Evolutionary conservation across 1,140 invertebrate species (phyloP).

Genomic region (Holcopasites calliopsidis): DNA sequence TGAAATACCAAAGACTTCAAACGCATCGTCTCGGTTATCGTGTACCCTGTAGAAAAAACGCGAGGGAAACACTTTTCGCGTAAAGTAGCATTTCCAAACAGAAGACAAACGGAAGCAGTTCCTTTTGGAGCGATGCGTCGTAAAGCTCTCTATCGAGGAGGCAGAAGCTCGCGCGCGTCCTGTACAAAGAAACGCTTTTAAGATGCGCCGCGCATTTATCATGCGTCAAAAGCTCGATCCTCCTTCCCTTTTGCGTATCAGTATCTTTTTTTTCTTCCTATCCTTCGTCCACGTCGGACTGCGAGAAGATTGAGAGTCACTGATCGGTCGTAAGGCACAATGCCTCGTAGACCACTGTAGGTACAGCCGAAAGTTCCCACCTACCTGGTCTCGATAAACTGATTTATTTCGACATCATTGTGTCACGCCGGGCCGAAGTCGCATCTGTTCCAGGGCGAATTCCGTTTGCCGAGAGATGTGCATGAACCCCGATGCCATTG

Average conservation of each 20-base stretch:
- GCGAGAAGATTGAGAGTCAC: constrained; percentile 36
- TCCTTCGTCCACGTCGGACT: not conserved
- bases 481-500: constrained; percentile 10
- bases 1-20: no score
- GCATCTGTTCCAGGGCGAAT: constrained; percentile 74
- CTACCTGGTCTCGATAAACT: constrained; percentile 77
- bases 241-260: no score
- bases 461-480: constrained; percentile 48
- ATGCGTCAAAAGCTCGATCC: constrained; percentile 2
- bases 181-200: not conserved
- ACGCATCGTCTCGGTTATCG: not conserved
- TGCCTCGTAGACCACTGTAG: constrained; percentile 27
- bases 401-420: constrained; percentile 78
- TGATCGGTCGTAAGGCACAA: constrained; percentile 42
- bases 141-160: not conserved
- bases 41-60: no score
- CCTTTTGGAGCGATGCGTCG: not conserved
- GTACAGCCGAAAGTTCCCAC: constrained; percentile 56
- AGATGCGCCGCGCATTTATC: constrained; percentile 17
- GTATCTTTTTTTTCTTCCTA: not conserved
- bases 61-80: no score
- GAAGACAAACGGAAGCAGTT: not conserved
- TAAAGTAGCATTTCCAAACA: not conserved
- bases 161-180: not conserved
- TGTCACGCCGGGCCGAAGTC: constrained; percentile 57